Evolutionary conservation across 2,113 vertebrate species (phyloP), one percentile per base, ranked within the genome.

Genomic region (Grammatotria lemairii): DNA sequence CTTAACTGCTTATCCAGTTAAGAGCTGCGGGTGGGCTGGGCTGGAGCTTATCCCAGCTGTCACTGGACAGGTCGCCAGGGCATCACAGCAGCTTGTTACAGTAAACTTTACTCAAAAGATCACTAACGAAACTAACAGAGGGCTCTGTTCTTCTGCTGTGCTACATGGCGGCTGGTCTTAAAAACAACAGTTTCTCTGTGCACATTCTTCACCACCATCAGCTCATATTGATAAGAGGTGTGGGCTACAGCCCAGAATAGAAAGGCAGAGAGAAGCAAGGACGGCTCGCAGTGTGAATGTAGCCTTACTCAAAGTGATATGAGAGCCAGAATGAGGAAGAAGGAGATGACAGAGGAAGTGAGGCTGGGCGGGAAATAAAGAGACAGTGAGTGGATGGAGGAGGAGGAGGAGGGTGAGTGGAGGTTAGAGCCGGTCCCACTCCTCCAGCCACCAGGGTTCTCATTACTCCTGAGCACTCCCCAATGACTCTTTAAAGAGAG

Each of bases 381-480:
- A 88, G 47, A 90, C 23, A 70, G 60, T 13, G n/a, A 81, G 82
- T 90, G 83, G 81, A 83, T 85, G 85, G 79, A 58, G 83, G 35
- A 65, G 80, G 58, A 63, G 55, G 65, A 84, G 85, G n/a, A 73
- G 80, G 82, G 70, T 9, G 26, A 78, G 82, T 57, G 84, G 86
- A 80, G 87, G 89, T 83, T 86, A 87, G 93, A 91, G 80, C 78
- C 45, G 35, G 92, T 91, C 84, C 87, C 84, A 85, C 90, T 92
- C 54, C 87, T 93, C 83, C 90, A 93, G 92, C 91, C 92, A 95
- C 93, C 94, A 93, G 93, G 88, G 91, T 85, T 94, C 92, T 94
- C 92, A 93, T 95, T 95, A 94, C 91, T 92, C 90, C 89, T 91
- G 89, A 95, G 94, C 85, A 91, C 92, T 95, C 96, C 93, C 95